phyloP scores from a whole-genome alignment of 2,797 vertebrate species.

The Chaetodon trifasciatus region DNA sequence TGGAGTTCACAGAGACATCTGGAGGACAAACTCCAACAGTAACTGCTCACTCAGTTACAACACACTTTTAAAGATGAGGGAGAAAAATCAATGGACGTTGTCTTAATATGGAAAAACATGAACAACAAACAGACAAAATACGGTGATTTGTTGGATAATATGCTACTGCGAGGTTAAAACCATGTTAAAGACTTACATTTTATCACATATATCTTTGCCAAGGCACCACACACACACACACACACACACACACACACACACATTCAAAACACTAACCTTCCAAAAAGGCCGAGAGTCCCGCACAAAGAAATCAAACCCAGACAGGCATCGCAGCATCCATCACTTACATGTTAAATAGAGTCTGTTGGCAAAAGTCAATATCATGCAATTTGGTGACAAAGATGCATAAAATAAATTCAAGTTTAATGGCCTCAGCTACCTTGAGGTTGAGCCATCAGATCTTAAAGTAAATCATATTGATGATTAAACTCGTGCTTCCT shows the following conservation, averaged over 20 bases:
- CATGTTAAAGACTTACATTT: constrained; percentile 44
- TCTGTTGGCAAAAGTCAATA: constrained; percentile 51
- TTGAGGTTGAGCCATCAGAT: constrained; percentile 24
- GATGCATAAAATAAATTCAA: constrained; percentile 39
- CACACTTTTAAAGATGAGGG: constrained; percentile 45
- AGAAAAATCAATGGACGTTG: constrained; percentile 43
- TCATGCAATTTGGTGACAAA: constrained; percentile 50
- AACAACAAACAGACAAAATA: constrained; percentile 66
- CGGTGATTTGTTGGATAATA: constrained; percentile 55
- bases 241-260: not conserved
- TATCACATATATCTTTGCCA: constrained; percentile 28
- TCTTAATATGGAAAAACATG: constrained; percentile 49
- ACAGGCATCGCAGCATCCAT: constrained; percentile 51
- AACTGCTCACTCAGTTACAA: constrained; percentile 43
- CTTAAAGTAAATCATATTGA: constrained; percentile 6
- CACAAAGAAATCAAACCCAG: constrained; percentile 36
- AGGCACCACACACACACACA: not conserved
- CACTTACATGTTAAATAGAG: constrained; percentile 41
- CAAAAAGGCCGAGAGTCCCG: constrained; percentile 14
- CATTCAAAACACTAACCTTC: constrained; percentile 44
- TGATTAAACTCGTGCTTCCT: constrained; percentile 10
- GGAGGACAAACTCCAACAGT: constrained; percentile 91
- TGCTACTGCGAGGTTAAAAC: constrained; percentile 41
- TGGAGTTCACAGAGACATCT: constrained; percentile 96
- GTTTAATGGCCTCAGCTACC: constrained; percentile 23